Base-by-base conservation (phyloP, 2,888 invertebrate genomes). In the Sarcophaga carnaria region DNA sequence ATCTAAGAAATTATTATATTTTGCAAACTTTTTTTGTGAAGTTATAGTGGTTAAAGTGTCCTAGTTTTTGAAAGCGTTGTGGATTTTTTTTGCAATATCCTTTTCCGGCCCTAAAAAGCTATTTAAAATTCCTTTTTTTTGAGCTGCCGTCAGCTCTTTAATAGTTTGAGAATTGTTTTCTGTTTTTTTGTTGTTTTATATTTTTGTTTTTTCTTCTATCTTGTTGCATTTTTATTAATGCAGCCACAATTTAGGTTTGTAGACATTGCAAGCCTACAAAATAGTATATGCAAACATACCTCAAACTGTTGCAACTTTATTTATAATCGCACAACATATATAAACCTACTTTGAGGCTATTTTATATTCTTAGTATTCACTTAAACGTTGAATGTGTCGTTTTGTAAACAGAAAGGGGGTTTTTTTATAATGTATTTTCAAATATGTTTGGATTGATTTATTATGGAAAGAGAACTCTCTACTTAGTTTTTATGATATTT, bases 71-170 rank as follows among this genome's bases (percentile, higher is more conserved):
- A 2, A 75, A 74, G 27, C 22, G 25, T 72, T 62, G 47, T 60
- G 37, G 37, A 11, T 66, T n/a, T 63, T 70, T 79, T 63, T 22
- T 74, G 72, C 62, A 71, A 80, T 84, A 75, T 84, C 70, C 83
- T 74, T 84, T 84, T 84, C 70, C 80, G 60, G 83, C 62, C 54
- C 62, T 20, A 70, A 20, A 72, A 25, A 66, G 54, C 54, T 54
- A 54, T 54, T 54, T 54, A 54, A 54, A 54, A 54, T 54, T 54
- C 14, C 0, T 75, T 49, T 67, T 71, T 54, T 47, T 37, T 79
- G 54, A 72, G 10, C 27, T n/a, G 22, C 62, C 49, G 59, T 3
- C 17, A 66, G 27, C 11, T 17, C 10, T 70, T 37, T 37, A 47
- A 66, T 37, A 37, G 37, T 37, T 37, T 37, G 37, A 37, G 37